phyloP scores from a whole-genome alignment of 2,888 invertebrate genomes.

The Acanthococcus lagerstroemiae region DNA sequence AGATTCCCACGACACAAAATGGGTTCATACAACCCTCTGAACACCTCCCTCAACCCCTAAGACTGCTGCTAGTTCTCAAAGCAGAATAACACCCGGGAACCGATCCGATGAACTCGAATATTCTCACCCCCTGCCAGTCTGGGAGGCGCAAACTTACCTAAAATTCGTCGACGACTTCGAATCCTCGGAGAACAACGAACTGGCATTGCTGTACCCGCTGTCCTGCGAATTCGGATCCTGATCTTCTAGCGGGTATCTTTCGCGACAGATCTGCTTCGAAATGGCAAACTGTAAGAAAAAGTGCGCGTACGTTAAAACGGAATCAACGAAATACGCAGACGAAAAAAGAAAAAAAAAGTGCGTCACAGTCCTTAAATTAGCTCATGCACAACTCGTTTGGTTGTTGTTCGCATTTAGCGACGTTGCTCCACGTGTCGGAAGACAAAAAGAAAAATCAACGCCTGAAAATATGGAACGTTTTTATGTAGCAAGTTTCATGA shows the following conservation, averaged over 20 bases:
- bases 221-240: slow-evolving; percentile 50
- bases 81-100: no score
- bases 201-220: slow-evolving; percentile 48
- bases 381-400: no score
- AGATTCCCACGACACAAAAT: no score
- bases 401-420: slow-evolving; percentile 5
- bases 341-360: no score
- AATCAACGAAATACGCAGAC: no score
- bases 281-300: slow-evolving; percentile 14
- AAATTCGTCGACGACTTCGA: slow-evolving; percentile 31
- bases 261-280: slow-evolving; percentile 3
- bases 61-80: no score
- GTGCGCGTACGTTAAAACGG: no score
- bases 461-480: slow-evolving; percentile 9
- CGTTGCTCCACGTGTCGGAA: no score
- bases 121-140: no score
- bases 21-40: no score
- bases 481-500: slow-evolving; percentile 17
- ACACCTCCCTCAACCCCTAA: no score
- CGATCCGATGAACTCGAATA: no score
- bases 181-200: slow-evolving; percentile 39
- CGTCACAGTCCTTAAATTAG: not conserved
- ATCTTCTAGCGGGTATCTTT: slow-evolving; percentile 45
- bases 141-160: not conserved
- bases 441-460: not conserved